These are phyloP conservation scores for Hydrozoanthus gracilis DNA, from an alignment of 92 coral and sea anemone genomes.

Conservation along the genomic window DNA sequence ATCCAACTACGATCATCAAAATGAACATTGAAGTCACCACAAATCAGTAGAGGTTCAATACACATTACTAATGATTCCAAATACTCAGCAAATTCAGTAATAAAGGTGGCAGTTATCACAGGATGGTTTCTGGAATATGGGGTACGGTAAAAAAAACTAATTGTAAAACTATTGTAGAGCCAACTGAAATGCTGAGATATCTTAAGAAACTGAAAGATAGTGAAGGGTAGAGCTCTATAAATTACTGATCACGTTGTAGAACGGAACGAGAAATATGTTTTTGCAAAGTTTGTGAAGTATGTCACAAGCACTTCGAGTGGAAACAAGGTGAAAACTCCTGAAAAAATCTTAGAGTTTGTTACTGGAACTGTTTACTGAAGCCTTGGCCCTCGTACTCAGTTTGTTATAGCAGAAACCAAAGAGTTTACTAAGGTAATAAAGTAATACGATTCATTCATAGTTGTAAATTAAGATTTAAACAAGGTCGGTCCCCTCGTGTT, in stretches of 20 bases:
- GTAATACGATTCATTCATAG: no score
- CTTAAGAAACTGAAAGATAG: conserved; percentile 43
- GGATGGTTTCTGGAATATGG: no score
- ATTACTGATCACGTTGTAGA: conserved; percentile 17
- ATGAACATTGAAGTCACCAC: no score
- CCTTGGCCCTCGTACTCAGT: conserved; percentile 35
- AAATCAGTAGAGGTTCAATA: no score
- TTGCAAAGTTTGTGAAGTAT: conserved; percentile 37
- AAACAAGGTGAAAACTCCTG: conserved; percentile 41
- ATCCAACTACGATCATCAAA: no score
- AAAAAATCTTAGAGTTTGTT: conserved; percentile 42
- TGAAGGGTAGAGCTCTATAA: conserved; percentile 46
- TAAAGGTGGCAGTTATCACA: no score
- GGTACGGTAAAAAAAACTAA: no score
- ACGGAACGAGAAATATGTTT: conserved; percentile 15
- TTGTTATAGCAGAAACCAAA: conserved; percentile 19
- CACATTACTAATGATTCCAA: no score
- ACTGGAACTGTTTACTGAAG: conserved; percentile 35
- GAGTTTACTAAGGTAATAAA: conserved; percentile 14
- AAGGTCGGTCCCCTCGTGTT: no score
- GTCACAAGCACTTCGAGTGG: conserved; percentile 9
- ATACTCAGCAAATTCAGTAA: no score
- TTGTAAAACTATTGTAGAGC: neutral
- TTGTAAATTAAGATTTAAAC: no score
- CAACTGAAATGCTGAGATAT: conserved; percentile 50